phyloP scores from a whole-genome alignment of 2,888 invertebrate genomes.

The Leucophora obtusa region DNA sequence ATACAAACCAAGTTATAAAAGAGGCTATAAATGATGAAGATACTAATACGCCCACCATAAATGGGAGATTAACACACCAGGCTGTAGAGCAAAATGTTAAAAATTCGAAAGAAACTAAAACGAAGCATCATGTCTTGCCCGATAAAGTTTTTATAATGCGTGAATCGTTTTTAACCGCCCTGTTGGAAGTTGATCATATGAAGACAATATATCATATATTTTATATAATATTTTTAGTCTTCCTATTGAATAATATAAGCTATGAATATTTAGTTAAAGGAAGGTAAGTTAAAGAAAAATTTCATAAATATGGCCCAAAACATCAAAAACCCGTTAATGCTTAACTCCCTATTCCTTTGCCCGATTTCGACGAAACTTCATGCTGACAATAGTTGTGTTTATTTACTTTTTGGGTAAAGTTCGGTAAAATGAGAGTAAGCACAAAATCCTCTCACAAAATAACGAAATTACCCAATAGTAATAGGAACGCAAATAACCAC shows the following conservation, averaged over 20 bases:
- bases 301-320: too few relatives aligned
- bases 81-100: background rate
- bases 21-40: background rate
- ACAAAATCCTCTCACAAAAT: too few relatives aligned
- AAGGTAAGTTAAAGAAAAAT: slow-evolving; percentile 79
- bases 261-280: slow-evolving; percentile 87
- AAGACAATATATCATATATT: slow-evolving; percentile 92
- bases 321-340: too few relatives aligned
- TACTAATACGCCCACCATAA: background rate
- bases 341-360: too few relatives aligned
- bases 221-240: slow-evolving; percentile 86
- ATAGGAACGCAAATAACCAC: too few relatives aligned
- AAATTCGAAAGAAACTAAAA: too few relatives aligned
- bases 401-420: too few relatives aligned
- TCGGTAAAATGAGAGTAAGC: too few relatives aligned
- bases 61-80: background rate
- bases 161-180: slow-evolving; percentile 89
- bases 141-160: slow-evolving; percentile 85
- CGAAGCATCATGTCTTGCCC: slow-evolving; percentile 75
- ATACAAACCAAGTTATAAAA: background rate
- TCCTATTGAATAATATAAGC: slow-evolving; percentile 84
- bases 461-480: too few relatives aligned
- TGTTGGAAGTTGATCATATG: slow-evolving; percentile 88
- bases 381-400: too few relatives aligned
- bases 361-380: too few relatives aligned